phyloP scores from a whole-genome alignment of 2,797 vertebrate genomes.

The Gymnoscopelus microlampas region DNA sequence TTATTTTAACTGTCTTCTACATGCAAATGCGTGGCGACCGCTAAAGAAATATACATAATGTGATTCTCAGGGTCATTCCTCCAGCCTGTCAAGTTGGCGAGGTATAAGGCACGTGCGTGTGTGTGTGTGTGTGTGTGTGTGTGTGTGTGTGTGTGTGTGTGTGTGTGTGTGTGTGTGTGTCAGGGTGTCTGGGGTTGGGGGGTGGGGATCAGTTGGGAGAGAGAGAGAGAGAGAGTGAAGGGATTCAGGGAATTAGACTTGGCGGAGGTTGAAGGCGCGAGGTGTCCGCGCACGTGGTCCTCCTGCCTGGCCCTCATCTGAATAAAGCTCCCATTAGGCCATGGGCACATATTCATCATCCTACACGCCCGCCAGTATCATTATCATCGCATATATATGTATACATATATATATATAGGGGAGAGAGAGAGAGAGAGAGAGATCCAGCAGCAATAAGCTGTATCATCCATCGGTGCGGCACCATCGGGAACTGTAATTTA shows the following conservation, averaged over 20 bases:
- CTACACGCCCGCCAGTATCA: constrained; percentile 37
- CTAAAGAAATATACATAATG: constrained; percentile 86
- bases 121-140: not conserved
- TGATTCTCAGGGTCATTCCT: constrained; percentile 85
- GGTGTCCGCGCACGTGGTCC: constrained; percentile 50
- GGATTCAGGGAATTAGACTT: constrained; percentile 70
- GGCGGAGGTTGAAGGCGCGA: constrained; percentile 39
- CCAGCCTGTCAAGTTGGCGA: constrained; percentile 77
- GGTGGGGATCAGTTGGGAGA: not conserved
- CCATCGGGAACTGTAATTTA: constrained; percentile 36
- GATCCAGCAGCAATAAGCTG: constrained; percentile 34
- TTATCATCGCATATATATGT: constrained; percentile 27
- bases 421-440: constrained; percentile 20
- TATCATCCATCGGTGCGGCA: constrained; percentile 33
- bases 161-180: not conserved
- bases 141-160: not conserved
- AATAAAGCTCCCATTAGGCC: constrained; percentile 68
- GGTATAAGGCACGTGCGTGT: constrained; percentile 30
- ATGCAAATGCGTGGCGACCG: constrained; percentile 79
- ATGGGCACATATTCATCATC: constrained; percentile 59
- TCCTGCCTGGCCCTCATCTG: constrained; percentile 61
- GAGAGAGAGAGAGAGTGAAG: constrained; percentile 18
- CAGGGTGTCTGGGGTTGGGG: not conserved
- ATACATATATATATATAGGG: not conserved
- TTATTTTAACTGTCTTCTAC: constrained; percentile 87